Evolutionary conservation across 2,797 vertebrate genomes (phyloP).

Genomic region (Cercopithecus mitis): DNA sequence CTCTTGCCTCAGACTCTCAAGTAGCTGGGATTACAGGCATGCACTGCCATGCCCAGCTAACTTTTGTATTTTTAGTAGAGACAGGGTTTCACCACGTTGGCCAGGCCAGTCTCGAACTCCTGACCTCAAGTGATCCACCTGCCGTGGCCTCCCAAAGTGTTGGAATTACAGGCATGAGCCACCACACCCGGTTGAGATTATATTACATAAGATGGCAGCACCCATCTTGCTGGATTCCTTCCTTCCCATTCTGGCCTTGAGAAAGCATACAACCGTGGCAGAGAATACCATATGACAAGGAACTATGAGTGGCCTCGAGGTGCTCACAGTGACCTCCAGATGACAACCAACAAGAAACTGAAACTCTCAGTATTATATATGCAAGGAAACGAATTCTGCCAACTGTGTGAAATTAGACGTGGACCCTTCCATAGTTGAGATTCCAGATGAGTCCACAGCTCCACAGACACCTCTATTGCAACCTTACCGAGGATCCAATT

Average conservation of each 20-base stretch:
- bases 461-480: rapidly evolving
- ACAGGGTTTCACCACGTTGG: neutral
- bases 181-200: rapidly evolving
- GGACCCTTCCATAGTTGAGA: neutral
- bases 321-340: too few species aligned
- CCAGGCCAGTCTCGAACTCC: neutral
- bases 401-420: neutral
- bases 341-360: neutral
- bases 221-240: too few species aligned
- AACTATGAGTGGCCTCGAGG: rapidly evolving
- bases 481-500: neutral
- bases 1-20: neutral
- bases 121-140: too few species aligned
- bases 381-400: neutral
- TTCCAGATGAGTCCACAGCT: neutral
- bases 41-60: neutral
- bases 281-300: neutral
- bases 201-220: neutral
- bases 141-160: too few species aligned
- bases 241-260: neutral
- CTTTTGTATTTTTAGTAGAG: neutral
- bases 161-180: neutral
- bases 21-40: neutral
- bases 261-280: neutral
- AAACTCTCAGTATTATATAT: neutral